Evolutionary conservation across 2,888 invertebrate species (phyloP), one percentile per base, ranked within the genome.

Genomic region (Mythimna vitellina): DNA sequence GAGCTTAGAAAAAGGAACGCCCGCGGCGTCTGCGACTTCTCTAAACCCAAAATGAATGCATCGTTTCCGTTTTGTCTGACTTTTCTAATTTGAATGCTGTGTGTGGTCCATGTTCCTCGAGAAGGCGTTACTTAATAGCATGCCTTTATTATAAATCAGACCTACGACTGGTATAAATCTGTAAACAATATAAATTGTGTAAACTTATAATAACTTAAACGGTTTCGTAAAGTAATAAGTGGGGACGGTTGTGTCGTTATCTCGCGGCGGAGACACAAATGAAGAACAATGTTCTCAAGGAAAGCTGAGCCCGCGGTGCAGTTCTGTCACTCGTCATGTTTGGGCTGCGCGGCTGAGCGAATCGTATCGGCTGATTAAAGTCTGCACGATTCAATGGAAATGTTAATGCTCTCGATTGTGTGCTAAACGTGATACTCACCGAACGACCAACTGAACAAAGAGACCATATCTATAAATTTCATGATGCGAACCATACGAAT

Each of bases 321-420:
- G 54, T 73, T 80, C 75, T 80, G 82, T 82, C 82, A 84, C 76
- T 80, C 77, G 82, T 83, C 81, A 80, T 86, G 89, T 87, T 89
- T 87, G 88, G 87, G 83, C 82, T 88, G 60, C 46, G 66, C 49
- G 87, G 82, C 80, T 88, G 89, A 89, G 88, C 86, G 89, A 89
- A 86, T 89, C 85, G 89, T 82, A 88, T 89, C 86, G 86, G 83
- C 87, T 89, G 89, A 89, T 90, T 89, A 89, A 89, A 90, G 88
- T 89, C 87, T 84, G 89, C 90, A 89, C 87, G 88, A 87, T 91
- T 93, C 93, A 93, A 94, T 93, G 91, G 92, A 92, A 94, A 95
- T 94, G 93, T 93, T 93, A 94, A 95, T 94, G 88, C 84, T 88
- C 89, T 90, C 93, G 90, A 94, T 94, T 94, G 94, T 94, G 94